These are phyloP conservation scores for Urophycis tenuis DNA, from an alignment of 2,797 vertebrate species.

Conservation along the genomic window DNA sequence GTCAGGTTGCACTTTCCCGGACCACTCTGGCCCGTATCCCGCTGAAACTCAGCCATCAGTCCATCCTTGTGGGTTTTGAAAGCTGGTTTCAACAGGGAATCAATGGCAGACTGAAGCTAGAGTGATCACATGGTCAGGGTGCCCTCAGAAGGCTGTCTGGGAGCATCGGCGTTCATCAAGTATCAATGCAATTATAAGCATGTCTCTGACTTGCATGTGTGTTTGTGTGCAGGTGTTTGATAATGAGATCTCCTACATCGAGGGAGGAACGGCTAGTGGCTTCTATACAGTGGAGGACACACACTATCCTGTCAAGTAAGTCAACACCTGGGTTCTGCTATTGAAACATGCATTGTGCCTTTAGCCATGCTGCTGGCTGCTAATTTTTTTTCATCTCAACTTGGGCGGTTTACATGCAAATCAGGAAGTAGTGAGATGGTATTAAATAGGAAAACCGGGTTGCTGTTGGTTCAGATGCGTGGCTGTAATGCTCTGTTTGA, in stretches of 20 bases:
- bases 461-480: background rate
- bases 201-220: background rate
- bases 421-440: background rate
- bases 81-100: background rate
- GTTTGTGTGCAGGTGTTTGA: constrained; percentile 80
- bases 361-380: background rate
- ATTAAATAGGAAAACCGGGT: background rate
- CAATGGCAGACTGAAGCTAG: too few relatives aligned
- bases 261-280: constrained; percentile 91
- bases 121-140: too few relatives aligned
- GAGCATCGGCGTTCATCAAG: too few relatives aligned
- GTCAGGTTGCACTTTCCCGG: background rate
- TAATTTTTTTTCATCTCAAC: background rate
- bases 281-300: constrained; percentile 95
- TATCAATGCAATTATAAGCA: too few relatives aligned
- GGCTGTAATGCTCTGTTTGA: background rate
- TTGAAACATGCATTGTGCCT: background rate
- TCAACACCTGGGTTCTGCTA: background rate
- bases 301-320: constrained; percentile 78
- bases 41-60: too few relatives aligned
- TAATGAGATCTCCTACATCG: constrained; percentile 92
- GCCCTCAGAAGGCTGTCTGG: too few relatives aligned
- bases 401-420: background rate
- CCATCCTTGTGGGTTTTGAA: background rate
- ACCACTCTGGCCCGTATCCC: too few relatives aligned